Evolutionary conservation across 2,113 vertebrate species (phyloP).

Genomic region (Empidonax alnorum): DNA sequence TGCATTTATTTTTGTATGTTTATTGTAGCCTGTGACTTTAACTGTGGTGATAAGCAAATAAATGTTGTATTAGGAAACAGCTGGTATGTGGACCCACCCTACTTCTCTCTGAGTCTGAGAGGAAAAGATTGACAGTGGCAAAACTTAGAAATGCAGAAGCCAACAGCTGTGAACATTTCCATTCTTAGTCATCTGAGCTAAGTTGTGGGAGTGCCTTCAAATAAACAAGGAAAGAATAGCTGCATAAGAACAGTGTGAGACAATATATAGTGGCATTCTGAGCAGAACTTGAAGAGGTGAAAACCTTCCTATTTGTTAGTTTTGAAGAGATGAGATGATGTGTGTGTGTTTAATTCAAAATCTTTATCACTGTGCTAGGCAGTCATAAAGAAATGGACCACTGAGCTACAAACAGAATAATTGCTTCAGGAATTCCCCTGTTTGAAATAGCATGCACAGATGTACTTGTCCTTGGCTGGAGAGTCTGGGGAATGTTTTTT

Average conservation of each 20-base stretch:
- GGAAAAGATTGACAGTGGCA: not conserved
- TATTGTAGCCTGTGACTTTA: not conserved
- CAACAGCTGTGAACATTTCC: not conserved
- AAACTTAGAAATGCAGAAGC: not conserved
- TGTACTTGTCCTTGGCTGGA: not conserved
- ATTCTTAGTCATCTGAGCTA: not conserved
- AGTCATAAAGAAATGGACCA: not conserved
- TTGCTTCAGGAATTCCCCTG: not conserved
- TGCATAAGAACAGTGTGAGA: not conserved
- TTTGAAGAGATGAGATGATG: not conserved
- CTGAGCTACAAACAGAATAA: not conserved
- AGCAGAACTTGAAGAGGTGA: not conserved
- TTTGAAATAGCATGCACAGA: not conserved
- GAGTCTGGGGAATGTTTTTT: not conserved
- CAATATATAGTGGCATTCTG: not conserved
- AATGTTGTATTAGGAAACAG: not conserved
- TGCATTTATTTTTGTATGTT: not conserved
- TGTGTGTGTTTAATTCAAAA: not conserved
- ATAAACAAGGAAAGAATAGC: not conserved
- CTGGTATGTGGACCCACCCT: not conserved
- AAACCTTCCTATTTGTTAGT: not conserved
- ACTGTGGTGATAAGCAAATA: not conserved
- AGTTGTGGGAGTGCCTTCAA: not conserved
- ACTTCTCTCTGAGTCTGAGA: not conserved
- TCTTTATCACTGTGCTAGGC: not conserved